phyloP scores from a whole-genome alignment of 1,140 invertebrate species.

The Scaptomyza pallida region DNA sequence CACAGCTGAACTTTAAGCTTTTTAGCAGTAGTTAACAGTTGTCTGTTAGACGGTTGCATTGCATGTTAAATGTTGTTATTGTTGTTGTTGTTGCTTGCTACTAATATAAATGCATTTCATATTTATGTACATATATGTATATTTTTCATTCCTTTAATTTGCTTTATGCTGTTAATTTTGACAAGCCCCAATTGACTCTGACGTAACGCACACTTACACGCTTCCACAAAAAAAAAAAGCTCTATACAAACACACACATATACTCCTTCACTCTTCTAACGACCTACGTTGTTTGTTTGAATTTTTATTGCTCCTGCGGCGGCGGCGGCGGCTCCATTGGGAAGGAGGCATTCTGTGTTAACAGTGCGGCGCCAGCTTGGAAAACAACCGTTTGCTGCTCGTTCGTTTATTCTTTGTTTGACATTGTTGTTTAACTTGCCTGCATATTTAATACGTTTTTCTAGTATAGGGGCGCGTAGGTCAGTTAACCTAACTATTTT shows the following conservation, averaged over 20 bases:
- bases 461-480: constrained; percentile 57
- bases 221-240: constrained; percentile 12
- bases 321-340: constrained; percentile 11
- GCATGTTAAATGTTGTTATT: constrained; percentile 48
- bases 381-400: constrained; percentile 31
- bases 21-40: constrained; percentile 69
- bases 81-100: constrained; percentile 31
- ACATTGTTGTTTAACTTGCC: constrained; percentile 71
- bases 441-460: constrained; percentile 73
- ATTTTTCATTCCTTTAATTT: constrained; percentile 45
- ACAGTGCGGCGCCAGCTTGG: constrained; percentile 15
- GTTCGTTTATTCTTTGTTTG: constrained; percentile 32
- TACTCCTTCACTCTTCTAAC: constrained; percentile 28
- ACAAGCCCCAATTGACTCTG: constrained; percentile 75
- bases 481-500: constrained; percentile 66
- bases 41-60: constrained; percentile 54
- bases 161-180: constrained; percentile 69
- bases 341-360: constrained; percentile 24
- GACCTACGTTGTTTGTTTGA: constrained; percentile 65
- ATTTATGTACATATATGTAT: constrained; percentile 33
- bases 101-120: constrained; percentile 60
- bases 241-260: constrained; percentile 5
- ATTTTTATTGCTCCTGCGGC: constrained; percentile 67
- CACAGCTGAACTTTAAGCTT: constrained; percentile 49
- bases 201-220: constrained; percentile 62